These are phyloP conservation scores for Tetrao urogallus DNA, from an alignment of 2,113 vertebrate genomes.

Conservation along the genomic window DNA sequence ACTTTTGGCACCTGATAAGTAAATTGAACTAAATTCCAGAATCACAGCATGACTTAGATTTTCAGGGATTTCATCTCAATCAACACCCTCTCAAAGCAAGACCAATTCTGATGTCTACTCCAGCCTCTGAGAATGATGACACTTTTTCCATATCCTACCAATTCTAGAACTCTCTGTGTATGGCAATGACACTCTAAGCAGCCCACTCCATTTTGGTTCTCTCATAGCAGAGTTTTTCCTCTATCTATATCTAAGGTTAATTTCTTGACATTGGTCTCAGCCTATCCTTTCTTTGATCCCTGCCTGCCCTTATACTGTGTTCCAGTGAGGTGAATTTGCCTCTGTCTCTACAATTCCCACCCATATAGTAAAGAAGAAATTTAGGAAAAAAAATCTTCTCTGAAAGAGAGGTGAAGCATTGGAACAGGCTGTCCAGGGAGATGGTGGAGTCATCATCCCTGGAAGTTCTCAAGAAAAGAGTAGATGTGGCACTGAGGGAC, in stretches of 20 bases:
- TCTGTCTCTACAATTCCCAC: background rate
- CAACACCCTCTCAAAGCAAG: fast-evolving
- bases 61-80: background rate
- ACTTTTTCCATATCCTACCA: background rate
- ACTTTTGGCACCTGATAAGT: background rate
- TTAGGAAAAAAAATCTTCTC: no score
- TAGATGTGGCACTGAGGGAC: no score
- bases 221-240: background rate
- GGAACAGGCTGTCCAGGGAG: no score
- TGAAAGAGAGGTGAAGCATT: no score
- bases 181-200: background rate
- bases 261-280: background rate
- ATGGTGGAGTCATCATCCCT: no score
- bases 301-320: no score
- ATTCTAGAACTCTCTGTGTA: background rate
- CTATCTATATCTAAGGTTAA: background rate
- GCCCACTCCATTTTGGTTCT: background rate
- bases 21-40: background rate
- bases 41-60: background rate
- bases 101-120: background rate
- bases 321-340: no score
- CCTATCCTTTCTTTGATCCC: background rate
- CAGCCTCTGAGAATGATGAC: background rate
- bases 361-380: background rate
- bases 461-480: no score